phyloP scores from a whole-genome alignment of 1,140 invertebrate species.

The Drosophila kohkoa region DNA sequence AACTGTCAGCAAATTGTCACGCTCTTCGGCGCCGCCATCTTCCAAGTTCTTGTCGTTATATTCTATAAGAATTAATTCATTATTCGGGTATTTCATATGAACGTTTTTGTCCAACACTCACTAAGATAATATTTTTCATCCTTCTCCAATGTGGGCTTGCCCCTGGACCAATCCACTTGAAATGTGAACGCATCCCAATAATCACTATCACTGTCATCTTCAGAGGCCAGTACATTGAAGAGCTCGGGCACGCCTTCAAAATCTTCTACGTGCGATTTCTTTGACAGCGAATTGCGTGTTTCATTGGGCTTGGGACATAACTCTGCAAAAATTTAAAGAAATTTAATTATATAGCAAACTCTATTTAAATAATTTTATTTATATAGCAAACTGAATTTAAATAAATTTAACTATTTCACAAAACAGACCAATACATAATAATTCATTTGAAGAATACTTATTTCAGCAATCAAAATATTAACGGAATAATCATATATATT shows the following conservation, averaged over 20 bases:
- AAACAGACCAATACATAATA: no score
- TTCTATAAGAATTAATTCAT: constrained; percentile 26
- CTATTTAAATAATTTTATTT: no score
- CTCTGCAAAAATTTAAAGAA: constrained; percentile 86
- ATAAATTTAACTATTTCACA: background rate
- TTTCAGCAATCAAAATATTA: no score
- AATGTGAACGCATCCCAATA: constrained; percentile 92
- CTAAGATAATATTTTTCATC: constrained; percentile 77
- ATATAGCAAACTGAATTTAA: background rate
- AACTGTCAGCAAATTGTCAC: constrained; percentile 87
- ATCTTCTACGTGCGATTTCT: constrained; percentile 95
- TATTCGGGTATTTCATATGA: constrained; percentile 26
- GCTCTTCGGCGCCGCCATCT: constrained; percentile 79
- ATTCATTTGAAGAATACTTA: no score
- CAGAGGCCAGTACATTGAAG: constrained; percentile 91
- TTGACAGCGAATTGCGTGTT: constrained; percentile 89
- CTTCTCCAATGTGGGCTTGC: constrained; percentile 77
- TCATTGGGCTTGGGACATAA: constrained; percentile 94
- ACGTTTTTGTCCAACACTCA: constrained; percentile 38
- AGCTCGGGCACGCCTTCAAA: constrained; percentile 92
- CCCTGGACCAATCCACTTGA: constrained; percentile 88
- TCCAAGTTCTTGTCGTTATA: constrained; percentile 75
- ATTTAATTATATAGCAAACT: background rate
- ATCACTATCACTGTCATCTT: constrained; percentile 77
- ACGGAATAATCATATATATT: no score